These are phyloP conservation scores for Nicator chloris DNA, from an alignment of 2,113 vertebrate genomes.

Conservation along the genomic window DNA sequence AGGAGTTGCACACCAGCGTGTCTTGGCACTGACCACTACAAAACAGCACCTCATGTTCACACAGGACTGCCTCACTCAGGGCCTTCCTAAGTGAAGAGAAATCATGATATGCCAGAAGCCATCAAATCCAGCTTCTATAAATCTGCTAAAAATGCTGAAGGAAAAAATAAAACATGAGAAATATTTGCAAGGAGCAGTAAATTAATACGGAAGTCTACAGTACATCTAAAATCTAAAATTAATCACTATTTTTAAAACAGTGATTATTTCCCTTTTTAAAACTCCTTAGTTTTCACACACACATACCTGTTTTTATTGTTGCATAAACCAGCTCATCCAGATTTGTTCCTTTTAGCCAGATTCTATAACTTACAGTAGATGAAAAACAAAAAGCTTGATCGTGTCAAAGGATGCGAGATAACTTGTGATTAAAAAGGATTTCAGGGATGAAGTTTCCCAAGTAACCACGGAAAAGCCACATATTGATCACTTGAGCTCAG, in stretches of 20 bases:
- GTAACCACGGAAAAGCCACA: neutral
- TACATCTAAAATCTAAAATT: neutral
- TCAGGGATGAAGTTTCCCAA: neutral
- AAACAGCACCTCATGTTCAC: fast-evolving
- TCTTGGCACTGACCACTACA: neutral
- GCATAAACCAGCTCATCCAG: neutral
- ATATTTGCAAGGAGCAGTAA: neutral
- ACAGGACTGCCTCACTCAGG: neutral
- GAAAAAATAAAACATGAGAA: neutral
- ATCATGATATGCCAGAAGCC: neutral
- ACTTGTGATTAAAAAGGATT: neutral
- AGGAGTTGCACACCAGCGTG: neutral
- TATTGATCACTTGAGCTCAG: slow-evolving; percentile 6
- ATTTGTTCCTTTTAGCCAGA: neutral
- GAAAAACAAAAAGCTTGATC: neutral
- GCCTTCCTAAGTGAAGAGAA: neutral
- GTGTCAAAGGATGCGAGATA: neutral
- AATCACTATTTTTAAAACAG: neutral
- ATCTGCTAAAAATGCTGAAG: neutral
- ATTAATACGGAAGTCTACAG: neutral
- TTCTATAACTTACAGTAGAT: neutral
- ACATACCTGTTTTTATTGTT: neutral
- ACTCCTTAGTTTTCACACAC: neutral
- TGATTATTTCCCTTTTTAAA: neutral
- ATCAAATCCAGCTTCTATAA: neutral